Evolutionary conservation across 2,113 vertebrate species (phyloP).

Genomic region (Poeciliopsis turrubarensis): DNA sequence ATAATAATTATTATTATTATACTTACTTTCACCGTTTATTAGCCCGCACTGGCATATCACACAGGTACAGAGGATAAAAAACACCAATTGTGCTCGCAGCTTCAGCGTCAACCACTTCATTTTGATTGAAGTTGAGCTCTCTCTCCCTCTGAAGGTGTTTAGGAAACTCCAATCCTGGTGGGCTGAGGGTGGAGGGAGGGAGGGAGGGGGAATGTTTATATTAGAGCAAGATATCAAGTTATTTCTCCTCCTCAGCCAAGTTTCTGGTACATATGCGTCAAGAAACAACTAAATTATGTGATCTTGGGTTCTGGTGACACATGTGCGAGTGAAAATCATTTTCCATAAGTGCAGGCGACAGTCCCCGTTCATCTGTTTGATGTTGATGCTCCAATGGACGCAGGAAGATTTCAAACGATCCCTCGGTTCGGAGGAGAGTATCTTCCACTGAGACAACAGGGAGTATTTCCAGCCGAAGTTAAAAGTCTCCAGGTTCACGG

Average conservation of each 20-base stretch:
- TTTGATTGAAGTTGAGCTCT: slow-evolving; percentile 61
- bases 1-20: slow-evolving; percentile 19
- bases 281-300: slow-evolving; percentile 73
- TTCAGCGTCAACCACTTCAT: slow-evolving; percentile 74
- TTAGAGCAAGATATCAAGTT: slow-evolving; percentile 7
- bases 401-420: slow-evolving; percentile 16
- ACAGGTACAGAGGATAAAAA: slow-evolving; percentile 75
- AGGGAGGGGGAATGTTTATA: background rate
- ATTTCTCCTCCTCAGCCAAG: slow-evolving; percentile 17
- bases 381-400: slow-evolving; percentile 16
- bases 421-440: slow-evolving; percentile 38
- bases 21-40: slow-evolving; percentile 84
- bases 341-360: slow-evolving; percentile 69
- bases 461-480: slow-evolving; percentile 35
- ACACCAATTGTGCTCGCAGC: slow-evolving; percentile 70
- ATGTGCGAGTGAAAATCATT: slow-evolving; percentile 73
- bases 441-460: background rate
- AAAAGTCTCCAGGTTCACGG: slow-evolving; percentile 31
- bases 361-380: slow-evolving; percentile 70
- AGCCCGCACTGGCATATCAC: slow-evolving; percentile 76
- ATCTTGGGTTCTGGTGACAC: slow-evolving; percentile 71
- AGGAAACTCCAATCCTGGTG: slow-evolving; percentile 31
- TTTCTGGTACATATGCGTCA: slow-evolving; percentile 8
- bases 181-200: slow-evolving; percentile 14
- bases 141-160: slow-evolving; percentile 29